Conservation (phyloP, 2,113 vertebrate species). For the Periophthalmus modestus region DNA sequence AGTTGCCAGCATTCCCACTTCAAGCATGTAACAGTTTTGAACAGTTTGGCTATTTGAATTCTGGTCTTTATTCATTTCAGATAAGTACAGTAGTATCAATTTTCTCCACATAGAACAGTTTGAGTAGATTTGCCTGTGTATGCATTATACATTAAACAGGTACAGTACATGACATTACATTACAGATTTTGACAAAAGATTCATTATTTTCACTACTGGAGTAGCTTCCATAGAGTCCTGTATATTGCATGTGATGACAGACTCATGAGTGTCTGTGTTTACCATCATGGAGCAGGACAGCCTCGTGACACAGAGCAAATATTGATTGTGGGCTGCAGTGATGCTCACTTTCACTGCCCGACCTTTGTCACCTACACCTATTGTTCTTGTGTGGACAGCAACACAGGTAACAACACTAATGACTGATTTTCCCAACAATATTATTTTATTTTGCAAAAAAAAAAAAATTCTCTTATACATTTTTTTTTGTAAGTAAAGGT, state of each 20-base stretch:
- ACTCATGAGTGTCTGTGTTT: conserved; percentile 28
- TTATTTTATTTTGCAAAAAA: too few relatives aligned
- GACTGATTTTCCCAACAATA: background rate
- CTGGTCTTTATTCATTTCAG: too few relatives aligned
- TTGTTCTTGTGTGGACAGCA: conserved; percentile 2
- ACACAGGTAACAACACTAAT: background rate
- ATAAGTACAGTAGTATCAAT: too few relatives aligned
- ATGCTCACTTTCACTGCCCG: conserved; percentile 29
- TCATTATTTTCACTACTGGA: background rate
- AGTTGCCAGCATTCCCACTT: too few relatives aligned
- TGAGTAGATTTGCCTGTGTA: too few relatives aligned
- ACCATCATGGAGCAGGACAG: conserved; percentile 19
- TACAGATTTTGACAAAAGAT: background rate
- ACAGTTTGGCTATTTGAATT: too few relatives aligned
- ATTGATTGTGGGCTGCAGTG: conserved; percentile 33
- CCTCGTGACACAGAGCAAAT: conserved; percentile 29
- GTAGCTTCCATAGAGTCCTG: background rate
- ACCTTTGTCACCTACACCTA: conserved; percentile 26
- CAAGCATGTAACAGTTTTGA: too few relatives aligned
- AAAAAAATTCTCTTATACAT: background rate
- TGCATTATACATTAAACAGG: too few relatives aligned
- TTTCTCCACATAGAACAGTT: too few relatives aligned
- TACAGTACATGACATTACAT: background rate
- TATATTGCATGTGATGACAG: conserved; percentile 18
- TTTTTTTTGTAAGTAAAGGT: background rate